Conservation (phyloP, 2,797 vertebrate species). For the Xenentodon cancila region DNA sequence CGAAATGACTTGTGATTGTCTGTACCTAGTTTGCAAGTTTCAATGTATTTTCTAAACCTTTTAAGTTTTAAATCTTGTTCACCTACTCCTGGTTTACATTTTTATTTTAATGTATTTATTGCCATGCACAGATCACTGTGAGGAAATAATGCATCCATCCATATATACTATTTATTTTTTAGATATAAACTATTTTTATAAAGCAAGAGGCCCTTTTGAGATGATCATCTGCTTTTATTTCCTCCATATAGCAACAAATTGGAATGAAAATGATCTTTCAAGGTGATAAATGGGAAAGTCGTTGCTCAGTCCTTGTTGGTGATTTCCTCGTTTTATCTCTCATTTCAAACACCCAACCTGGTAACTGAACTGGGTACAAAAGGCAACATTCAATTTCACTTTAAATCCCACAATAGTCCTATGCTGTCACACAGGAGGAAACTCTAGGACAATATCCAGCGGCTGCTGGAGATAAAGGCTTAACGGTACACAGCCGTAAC, state of each 20-base stretch:
- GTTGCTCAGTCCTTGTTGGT: slow-evolving; percentile 57
- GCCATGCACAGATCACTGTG: slow-evolving; percentile 7
- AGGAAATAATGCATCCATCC: slow-evolving; percentile 43
- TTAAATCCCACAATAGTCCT: slow-evolving; percentile 56
- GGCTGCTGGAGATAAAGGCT: slow-evolving; percentile 46
- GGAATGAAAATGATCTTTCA: slow-evolving; percentile 74
- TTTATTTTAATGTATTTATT: slow-evolving; percentile 16
- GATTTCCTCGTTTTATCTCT: slow-evolving; percentile 63
- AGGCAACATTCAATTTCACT: slow-evolving; percentile 66
- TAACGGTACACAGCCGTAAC: slow-evolving; percentile 29
- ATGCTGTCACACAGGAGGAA: slow-evolving; percentile 45
- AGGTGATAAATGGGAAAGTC: slow-evolving; percentile 71
- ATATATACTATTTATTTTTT: slow-evolving; percentile 57
- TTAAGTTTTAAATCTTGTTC: too few relatives aligned
- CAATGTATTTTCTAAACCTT: too few relatives aligned
- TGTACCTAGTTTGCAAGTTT: too few relatives aligned
- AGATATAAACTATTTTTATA: slow-evolving; percentile 37
- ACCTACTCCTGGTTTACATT: neutral
- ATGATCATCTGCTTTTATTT: slow-evolving; percentile 70
- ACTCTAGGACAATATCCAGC: slow-evolving; percentile 42
- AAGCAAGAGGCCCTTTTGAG: slow-evolving; percentile 49
- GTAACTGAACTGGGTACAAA: slow-evolving; percentile 46
- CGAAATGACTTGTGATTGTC: too few relatives aligned
- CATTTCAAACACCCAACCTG: slow-evolving; percentile 47
- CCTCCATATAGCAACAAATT: slow-evolving; percentile 69